Conservation (phyloP, 1,140 invertebrate genomes). For the Macrosteles quadrilineatus region DNA sequence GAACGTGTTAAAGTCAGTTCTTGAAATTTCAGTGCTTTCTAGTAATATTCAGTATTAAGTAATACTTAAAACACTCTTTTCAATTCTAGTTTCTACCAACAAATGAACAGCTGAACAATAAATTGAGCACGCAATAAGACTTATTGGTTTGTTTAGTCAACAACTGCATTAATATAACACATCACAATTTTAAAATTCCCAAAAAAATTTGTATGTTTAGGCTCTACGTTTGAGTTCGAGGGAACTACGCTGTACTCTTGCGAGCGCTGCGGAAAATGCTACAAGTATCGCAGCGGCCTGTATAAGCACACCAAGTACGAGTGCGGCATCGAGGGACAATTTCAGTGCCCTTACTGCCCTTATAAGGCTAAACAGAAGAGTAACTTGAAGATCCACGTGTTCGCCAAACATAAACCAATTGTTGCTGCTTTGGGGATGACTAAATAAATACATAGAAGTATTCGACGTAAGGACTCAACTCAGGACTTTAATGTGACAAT, state of each 20-base stretch:
- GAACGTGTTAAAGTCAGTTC: no score
- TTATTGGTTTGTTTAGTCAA: no score
- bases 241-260: slow-evolving; percentile 48
- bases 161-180: no score
- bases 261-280: slow-evolving; percentile 63
- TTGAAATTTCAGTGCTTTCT: no score
- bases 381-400: slow-evolving; percentile 58
- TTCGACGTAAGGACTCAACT: not conserved
- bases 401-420: slow-evolving; percentile 51
- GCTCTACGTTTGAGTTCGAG: slow-evolving; percentile 21
- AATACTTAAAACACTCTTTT: no score
- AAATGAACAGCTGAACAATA: no score
- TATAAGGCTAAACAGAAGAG: slow-evolving; percentile 69
- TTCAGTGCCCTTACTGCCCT: slow-evolving; percentile 74
- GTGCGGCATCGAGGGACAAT: slow-evolving; percentile 74
- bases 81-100: no score
- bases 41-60: no score
- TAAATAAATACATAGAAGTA: not conserved
- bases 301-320: slow-evolving; percentile 53
- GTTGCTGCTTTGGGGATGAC: not conserved
- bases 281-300: slow-evolving; percentile 59
- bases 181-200: no score
- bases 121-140: no score
- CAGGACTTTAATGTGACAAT: no score
- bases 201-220: no score